These are phyloP conservation scores for Ophiothrix spiculata DNA, from an alignment of 35 echinoderm and acorn worm species.

Conservation along the genomic window DNA sequence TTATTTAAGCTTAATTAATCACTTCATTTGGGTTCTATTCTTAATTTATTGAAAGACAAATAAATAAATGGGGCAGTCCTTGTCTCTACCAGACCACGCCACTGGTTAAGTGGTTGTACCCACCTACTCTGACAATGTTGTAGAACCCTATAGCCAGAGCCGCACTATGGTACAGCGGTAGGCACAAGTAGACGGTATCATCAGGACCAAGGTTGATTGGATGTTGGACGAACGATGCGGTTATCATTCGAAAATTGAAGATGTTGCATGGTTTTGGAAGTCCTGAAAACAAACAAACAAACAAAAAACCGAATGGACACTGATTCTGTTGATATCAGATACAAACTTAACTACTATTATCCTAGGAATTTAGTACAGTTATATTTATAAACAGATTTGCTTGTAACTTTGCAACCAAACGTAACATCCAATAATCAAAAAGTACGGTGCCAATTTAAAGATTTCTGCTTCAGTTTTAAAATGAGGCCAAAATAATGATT, in stretches of 20 bases:
- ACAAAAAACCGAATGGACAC: background rate
- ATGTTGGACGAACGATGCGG: background rate
- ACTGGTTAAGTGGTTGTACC: background rate
- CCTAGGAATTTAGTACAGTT: background rate
- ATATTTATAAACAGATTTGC: too few species aligned
- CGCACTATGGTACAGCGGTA: conserved; percentile 50
- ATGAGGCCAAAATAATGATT: too few species aligned
- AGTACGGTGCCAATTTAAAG: too few species aligned
- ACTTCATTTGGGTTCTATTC: background rate
- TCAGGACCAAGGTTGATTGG: background rate
- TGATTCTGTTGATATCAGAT: background rate
- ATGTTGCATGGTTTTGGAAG: conserved; percentile 39
- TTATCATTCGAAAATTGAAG: background rate
- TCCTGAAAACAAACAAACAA: background rate
- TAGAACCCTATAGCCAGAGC: background rate
- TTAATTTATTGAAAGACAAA: background rate
- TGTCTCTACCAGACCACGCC: background rate
- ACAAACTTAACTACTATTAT: background rate
- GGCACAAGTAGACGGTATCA: conserved; percentile 32
- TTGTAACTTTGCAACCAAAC: too few species aligned
- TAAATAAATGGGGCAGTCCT: background rate
- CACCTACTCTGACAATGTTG: background rate
- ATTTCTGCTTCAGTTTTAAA: too few species aligned
- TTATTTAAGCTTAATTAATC: too few species aligned
- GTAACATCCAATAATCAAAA: too few species aligned